Base-by-base conservation (phyloP, 2,888 invertebrate species). In the Abrostola tripartita region DNA sequence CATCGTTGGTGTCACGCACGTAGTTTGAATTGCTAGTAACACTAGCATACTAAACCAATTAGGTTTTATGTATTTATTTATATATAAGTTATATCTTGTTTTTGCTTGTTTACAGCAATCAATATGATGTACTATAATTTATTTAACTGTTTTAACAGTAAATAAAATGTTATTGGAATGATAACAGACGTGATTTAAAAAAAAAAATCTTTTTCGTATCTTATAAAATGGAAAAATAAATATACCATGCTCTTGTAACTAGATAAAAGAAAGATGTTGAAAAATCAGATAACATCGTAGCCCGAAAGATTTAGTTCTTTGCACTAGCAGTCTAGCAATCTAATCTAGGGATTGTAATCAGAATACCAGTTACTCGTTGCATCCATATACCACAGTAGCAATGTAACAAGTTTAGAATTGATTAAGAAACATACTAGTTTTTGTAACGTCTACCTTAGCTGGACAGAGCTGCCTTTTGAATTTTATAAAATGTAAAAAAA, bases 41-140 rank as follows among this genome's bases (percentile, higher is more conserved):
- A 74, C 69, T 75, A 76, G 59, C 74, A 74, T 65, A 76, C 58
- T 76, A 61, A 63, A 65, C 74, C 72, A 74, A 76, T 75, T 74
- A 72, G 61, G 42, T 59, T 36, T 11, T 55, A 24, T n/a, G 40
- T 36, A 35, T 12, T 52, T 65, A 52, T 71, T 69, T 60, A 35
- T 47, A 52, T 51, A 58, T 42, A 54, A 49, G 12, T 11, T 1
- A 12, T 0, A 52, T 12, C 12, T 24, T 12, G 41, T 61, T 69
- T 65, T 9, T 47, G 56, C 7, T 11, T 52, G 58, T 59, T 68
- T 59, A 2, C 51, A 50, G 36, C 24, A 8, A 63, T 42, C 9
- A 37, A 47, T 44, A 12, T 7, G 0, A 4, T 14, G 12, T 0
- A 24, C 8, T 47, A 24, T 47, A 24, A 9, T 9, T 47, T 9